phyloP scores from a whole-genome alignment of 2,113 vertebrate genomes.

The Cardinalis cardinalis region DNA sequence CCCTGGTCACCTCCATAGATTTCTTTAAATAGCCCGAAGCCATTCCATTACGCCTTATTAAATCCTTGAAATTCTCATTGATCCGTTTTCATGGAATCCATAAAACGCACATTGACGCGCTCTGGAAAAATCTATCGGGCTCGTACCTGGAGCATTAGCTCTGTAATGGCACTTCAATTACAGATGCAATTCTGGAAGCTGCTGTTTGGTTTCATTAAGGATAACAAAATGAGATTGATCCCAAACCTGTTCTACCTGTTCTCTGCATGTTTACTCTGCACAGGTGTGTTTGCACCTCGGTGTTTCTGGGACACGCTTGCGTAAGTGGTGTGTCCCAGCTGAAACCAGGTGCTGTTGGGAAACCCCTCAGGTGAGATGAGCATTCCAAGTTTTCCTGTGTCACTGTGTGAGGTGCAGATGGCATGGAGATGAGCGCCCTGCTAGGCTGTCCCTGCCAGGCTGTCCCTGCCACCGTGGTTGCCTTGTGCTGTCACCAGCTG shows the following conservation, averaged over 20 bases:
- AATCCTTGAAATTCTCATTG: slow-evolving; percentile 38
- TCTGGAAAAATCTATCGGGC: neutral
- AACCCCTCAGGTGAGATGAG: neutral
- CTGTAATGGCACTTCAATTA: neutral
- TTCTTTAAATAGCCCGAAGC: neutral
- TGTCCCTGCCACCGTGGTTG: neutral
- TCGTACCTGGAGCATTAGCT: neutral
- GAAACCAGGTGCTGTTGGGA: neutral
- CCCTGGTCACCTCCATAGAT: neutral
- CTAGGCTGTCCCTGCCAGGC: neutral
- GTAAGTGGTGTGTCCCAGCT: fast-evolving
- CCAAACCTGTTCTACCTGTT: neutral
- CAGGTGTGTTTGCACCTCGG: neutral
- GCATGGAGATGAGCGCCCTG: neutral
- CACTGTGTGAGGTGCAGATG: neutral
- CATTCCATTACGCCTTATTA: neutral
- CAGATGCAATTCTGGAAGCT: neutral
- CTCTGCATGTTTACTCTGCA: fast-evolving
- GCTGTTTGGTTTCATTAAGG: neutral
- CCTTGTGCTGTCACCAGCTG: neutral
- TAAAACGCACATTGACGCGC: neutral
- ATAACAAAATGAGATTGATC: neutral
- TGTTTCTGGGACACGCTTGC: neutral
- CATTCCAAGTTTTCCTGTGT: neutral
- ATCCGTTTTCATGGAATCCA: slow-evolving; percentile 15